Evolutionary conservation across 1,140 invertebrate genomes (phyloP), one percentile per base, ranked within the genome.

Genomic region (Drosophila miranda): DNA sequence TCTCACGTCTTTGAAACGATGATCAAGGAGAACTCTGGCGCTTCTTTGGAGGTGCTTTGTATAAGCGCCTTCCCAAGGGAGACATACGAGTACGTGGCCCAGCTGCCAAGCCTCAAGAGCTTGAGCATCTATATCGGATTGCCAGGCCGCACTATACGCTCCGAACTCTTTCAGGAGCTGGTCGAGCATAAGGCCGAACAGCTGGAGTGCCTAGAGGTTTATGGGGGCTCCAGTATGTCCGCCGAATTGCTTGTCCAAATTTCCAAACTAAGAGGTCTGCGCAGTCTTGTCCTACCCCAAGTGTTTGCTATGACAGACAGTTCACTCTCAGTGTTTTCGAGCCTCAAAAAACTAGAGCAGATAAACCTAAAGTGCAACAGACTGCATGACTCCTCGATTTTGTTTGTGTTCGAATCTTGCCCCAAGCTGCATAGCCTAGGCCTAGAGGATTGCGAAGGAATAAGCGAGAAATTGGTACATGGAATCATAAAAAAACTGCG

Each of bases 91-190:
- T 14, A 48, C 8, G 30, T 84, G 9, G 81, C 76, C 13, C 57
- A 60, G 46, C n/a, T 84, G 2, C 81, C 81, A 1, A 51, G 14
- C 2, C 49, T 84, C 0, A 84, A 62, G 26, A 38, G 64, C 1
- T 16, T 81, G 1, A 28, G 28, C 14, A 11, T 72, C 4, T 41
- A 7, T 3, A 45, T 13, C 1, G 52, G 3, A 6, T 0, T 14
- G 8, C 19, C 26, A 0, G 38, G 26, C 1, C 1, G 5, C 6
- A 4, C 1, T 0, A 2, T 76, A 14, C 56, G 56, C 34, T 0
- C 0, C 0, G 41, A 63, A 30, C 53, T 82, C 5, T 14, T 75
- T 9, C 11, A 60, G 1, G 42, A 38, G 7, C 45, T 87, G 11
- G 53, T 23, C 0, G 9, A 55, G 11, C 19, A 68, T 14, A 75